phyloP scores from a whole-genome alignment of 2,888 invertebrate species.

The Seira ritae region DNA sequence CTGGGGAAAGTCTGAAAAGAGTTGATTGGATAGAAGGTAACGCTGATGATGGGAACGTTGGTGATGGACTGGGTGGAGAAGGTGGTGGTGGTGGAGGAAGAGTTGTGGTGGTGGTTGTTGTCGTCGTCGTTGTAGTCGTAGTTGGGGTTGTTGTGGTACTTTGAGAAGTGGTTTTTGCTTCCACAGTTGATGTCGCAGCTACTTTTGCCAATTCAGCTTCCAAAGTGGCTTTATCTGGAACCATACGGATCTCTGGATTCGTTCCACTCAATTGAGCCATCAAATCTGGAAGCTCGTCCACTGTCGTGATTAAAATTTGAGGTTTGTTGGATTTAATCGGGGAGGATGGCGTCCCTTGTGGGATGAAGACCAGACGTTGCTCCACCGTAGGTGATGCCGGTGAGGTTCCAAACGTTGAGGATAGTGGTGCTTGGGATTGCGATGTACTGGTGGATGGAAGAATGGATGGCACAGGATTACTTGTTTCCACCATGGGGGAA shows the following conservation, averaged over 20 bases:
- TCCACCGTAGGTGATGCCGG: conserved; percentile 35
- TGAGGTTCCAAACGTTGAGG: background rate
- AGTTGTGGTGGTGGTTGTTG: conserved; percentile 47
- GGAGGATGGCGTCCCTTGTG: conserved; percentile 34
- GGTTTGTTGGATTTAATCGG: conserved; percentile 20
- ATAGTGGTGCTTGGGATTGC: background rate
- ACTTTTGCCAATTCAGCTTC: conserved; percentile 55
- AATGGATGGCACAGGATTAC: too few species aligned
- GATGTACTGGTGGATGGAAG: conserved; percentile 13
- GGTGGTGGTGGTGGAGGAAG: conserved; percentile 28
- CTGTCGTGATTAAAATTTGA: conserved; percentile 56
- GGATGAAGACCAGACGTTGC: conserved; percentile 52
- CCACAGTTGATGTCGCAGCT: conserved; percentile 39
- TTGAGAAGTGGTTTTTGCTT: conserved; percentile 30
- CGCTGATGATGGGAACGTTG: too few species aligned
- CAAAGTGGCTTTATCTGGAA: conserved; percentile 51
- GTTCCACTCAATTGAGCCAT: conserved; percentile 63
- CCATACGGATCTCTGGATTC: conserved; percentile 58
- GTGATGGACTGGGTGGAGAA: conserved; percentile 22
- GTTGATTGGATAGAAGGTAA: conserved; percentile 46
- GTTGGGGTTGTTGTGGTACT: conserved; percentile 30
- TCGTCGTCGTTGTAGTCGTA: conserved; percentile 23
- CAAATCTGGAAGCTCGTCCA: conserved; percentile 63
- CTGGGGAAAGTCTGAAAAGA: conserved; percentile 39
- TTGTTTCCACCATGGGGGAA: background rate